Conservation (phyloP, 2,888 invertebrate genomes). For the Lobophora halterata region DNA sequence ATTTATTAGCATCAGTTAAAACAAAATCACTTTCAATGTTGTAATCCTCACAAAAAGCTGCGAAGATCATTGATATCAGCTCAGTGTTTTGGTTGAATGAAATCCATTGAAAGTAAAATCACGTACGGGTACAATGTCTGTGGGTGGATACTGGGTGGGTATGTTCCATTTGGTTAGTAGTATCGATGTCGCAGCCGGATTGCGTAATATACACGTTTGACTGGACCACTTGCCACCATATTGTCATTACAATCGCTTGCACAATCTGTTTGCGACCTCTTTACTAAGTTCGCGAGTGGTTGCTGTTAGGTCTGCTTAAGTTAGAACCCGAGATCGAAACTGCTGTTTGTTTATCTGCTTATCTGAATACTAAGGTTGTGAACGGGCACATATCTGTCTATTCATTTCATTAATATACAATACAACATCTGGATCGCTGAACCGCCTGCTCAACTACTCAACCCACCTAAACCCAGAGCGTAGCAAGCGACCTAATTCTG, state of each 20-base stretch:
- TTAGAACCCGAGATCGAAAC: too few species aligned
- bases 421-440: not conserved
- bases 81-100: slow-evolving; percentile 36
- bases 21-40: slow-evolving; percentile 13
- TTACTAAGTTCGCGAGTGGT: slow-evolving; percentile 16
- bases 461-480: too few species aligned
- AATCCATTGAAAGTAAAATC: slow-evolving; percentile 46
- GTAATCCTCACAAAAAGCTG: slow-evolving; percentile 11
- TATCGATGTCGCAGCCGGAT: slow-evolving; percentile 36
- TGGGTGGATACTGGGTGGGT: slow-evolving; percentile 27
- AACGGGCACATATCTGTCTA: too few species aligned
- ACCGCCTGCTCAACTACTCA: not conserved
- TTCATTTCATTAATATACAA: not conserved
- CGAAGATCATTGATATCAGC: slow-evolving; percentile 6
- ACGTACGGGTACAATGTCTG: slow-evolving; percentile 18
- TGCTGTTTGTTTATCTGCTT: too few species aligned
- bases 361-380: too few species aligned
- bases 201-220: slow-evolving; percentile 33
- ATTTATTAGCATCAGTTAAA: too few species aligned
- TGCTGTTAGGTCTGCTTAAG: not conserved
- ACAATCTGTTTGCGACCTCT: slow-evolving; percentile 35
- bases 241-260: slow-evolving; percentile 30
- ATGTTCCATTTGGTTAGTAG: slow-evolving; percentile 23
- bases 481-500: slow-evolving; percentile 4
- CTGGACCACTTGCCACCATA: slow-evolving; percentile 24